Base-by-base conservation (phyloP, 2,797 vertebrate species). In the Brachymystax lenok region DNA sequence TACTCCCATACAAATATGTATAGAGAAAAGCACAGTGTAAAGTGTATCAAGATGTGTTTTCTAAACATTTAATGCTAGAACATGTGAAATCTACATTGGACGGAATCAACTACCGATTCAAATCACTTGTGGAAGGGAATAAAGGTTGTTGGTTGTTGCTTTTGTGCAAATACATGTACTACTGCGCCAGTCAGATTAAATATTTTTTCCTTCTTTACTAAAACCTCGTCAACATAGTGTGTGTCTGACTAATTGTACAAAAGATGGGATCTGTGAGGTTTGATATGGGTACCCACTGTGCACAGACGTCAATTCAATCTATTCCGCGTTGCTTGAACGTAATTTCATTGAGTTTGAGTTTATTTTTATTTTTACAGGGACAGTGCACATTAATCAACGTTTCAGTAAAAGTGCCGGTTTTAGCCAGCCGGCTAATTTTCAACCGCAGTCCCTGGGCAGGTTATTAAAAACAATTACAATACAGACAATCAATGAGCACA, bases 51-150 rank as follows among this genome's bases (percentile, higher is more conserved):
- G 78, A 59, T 74, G 76, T n/a, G 75, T 80, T 74, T 76, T 71
- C 33, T 4, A 10, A 5, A 16, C 69, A 35, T 4, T 21, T 61
- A 30, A 76, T 19, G 59, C 71, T 51, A 30, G 77, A 71, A 75
- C 30, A 56, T 73, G 79, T 82, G 78, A 73, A 80, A 80, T 87
- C 86, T 86, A 80, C 75, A 74, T 82, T 80, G 77, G 67, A 77
- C 75, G 77, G 66, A 8, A 78, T 80, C 78, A 81, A 69, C 51
- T 74, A 74, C 69, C 78, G 54, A 1, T 67, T 40, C 68, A 68
- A 40, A 71, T 75, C 69, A 67, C 71, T 30, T 46, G 24, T 19
- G 77, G 59, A 0, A 7, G 35, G 76, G 71, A 79, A 78, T 63
- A 72, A 76, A 83, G 73, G 56, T 59, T 59, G 40, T 8, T 40